Evolutionary conservation across 2,797 vertebrate species (phyloP), one percentile per base, ranked within the genome.

Genomic region (Myotis planiceps): DNA sequence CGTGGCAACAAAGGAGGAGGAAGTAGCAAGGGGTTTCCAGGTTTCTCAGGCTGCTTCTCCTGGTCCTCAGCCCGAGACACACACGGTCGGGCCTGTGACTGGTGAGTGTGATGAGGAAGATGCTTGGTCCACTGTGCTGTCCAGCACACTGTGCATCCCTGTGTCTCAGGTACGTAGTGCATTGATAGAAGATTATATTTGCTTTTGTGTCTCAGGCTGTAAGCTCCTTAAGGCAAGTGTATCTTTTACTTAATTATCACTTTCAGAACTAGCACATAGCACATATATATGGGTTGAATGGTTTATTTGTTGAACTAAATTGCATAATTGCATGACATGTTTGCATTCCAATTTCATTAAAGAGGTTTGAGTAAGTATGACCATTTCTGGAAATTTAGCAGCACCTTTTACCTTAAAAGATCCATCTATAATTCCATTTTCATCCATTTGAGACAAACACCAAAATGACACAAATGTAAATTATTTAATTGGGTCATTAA

Each of bases 1-100:
- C 79, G 95, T 88, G 96, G 96, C 4, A 80, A 96, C 29, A n/a
- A 71, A 97, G 80, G 96, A 79, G 42, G 80, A 42, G 78, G 78
- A 82, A 89, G 60, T 51, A 76, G 90, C 66, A 93, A 0, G 86
- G 63, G 82, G 68, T 74, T 96, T 94, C 97, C 88, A 29, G 29
- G 75, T 68, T 92, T 96, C 0, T 71, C 75, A n/a, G 27, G 63
- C 27, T 85, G 18, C 60, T 87, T 88, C 68, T 60, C 10, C 29
- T 32, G 9, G 37, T 69, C 37, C 34, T 55, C 39, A 76, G 65
- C 8, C 37, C 1, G 60, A 23, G 7, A 34, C 39, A 27, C 7
- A 47, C 9, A 9, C 0, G 5, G 27, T 27, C 0, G 27, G 58
- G 21, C 34, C 86, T 81, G 9, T 72, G 72, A 34, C 55, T 32